Evolutionary conservation across 2,888 invertebrate genomes (phyloP).

Genomic region (Agyllia agylla): DNA sequence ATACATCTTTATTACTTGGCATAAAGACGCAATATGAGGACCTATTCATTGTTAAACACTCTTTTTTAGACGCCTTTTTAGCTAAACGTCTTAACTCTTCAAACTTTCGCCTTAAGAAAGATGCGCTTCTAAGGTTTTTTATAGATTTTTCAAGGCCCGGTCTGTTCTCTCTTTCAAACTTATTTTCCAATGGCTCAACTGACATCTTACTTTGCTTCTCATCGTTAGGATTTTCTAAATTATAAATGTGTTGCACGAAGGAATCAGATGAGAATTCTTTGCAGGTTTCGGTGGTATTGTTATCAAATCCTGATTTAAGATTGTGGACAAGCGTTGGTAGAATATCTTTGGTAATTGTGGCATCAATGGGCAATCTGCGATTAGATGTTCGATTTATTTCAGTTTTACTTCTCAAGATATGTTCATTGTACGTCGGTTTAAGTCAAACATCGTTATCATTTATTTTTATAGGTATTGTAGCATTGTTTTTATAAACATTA

Average conservation of each 20-base stretch:
- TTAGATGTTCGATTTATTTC: neutral
- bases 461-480: neutral
- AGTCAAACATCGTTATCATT: too few species aligned
- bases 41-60: slow-evolving; percentile 67
- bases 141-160: slow-evolving; percentile 78
- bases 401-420: neutral
- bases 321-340: slow-evolving; percentile 4
- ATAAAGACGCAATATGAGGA: slow-evolving; percentile 79
- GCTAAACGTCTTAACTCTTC: slow-evolving; percentile 83
- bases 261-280: slow-evolving; percentile 84
- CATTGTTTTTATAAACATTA: neutral
- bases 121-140: slow-evolving; percentile 82
- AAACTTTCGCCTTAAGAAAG: slow-evolving; percentile 83
- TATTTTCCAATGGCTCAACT: slow-evolving; percentile 81
- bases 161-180: slow-evolving; percentile 84
- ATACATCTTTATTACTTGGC: slow-evolving; percentile 83
- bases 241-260: slow-evolving; percentile 83
- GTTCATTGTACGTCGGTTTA: too few species aligned
- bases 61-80: slow-evolving; percentile 82
- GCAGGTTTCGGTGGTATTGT: slow-evolving; percentile 43
- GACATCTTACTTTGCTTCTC: slow-evolving; percentile 79
- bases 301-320: slow-evolving; percentile 48
- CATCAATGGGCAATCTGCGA: neutral
- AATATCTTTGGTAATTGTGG: neutral
- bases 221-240: slow-evolving; percentile 83